Conservation (phyloP, 1,140 invertebrate species). For the Dermatophagoides farinae region DNA sequence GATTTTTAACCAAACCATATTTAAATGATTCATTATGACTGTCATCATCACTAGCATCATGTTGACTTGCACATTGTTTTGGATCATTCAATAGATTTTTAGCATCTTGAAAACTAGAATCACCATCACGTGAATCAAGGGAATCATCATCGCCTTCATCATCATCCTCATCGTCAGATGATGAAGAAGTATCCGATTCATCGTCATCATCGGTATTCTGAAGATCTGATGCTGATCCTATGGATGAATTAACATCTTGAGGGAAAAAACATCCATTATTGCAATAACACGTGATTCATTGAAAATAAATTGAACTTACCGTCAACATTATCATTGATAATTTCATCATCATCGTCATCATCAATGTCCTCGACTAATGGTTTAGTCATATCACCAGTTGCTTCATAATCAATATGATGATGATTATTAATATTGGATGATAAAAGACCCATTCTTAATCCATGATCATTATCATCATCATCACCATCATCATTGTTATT, state of each 20-base stretch:
- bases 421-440: not conserved
- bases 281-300: slow-evolving; percentile 25
- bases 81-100: no score
- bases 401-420: not conserved
- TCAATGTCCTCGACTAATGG: not conserved
- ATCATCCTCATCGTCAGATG: slow-evolving; percentile 14
- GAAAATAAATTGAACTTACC: no score
- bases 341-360: slow-evolving; percentile 1
- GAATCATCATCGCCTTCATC: not conserved
- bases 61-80: not conserved
- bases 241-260: slow-evolving; percentile 27
- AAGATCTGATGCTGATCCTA: slow-evolving; percentile 49
- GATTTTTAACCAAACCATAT: not conserved
- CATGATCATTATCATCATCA: slow-evolving; percentile 24
- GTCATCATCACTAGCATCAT: not conserved
- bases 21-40: not conserved
- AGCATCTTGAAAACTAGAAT: no score
- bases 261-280: not conserved
- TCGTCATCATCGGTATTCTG: slow-evolving; percentile 36
- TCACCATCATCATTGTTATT: slow-evolving; percentile 13
- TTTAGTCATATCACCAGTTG: slow-evolving; percentile 1
- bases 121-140: not conserved
- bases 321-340: not conserved
- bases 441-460: not conserved
- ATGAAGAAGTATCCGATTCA: slow-evolving; percentile 31